Conservation (phyloP, 2,113 vertebrate species). For the Strix uralensis region DNA sequence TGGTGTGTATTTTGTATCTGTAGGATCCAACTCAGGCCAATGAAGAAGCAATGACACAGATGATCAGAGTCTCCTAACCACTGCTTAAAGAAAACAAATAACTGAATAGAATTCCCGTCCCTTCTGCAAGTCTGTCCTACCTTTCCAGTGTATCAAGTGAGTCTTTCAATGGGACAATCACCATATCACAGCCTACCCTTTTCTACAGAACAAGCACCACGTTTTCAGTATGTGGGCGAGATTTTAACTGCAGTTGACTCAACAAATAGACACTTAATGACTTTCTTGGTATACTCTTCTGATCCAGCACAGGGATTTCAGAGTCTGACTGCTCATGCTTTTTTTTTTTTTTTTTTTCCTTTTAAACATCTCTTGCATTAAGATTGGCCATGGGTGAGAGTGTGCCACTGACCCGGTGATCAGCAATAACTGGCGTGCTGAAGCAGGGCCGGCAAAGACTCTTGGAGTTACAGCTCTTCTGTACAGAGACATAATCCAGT, state of each 20-base stretch:
- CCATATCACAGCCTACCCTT: constrained; percentile 57
- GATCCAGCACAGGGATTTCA: background rate
- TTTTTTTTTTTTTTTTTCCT: background rate
- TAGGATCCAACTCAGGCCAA: constrained; percentile 84
- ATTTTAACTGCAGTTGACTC: constrained; percentile 57
- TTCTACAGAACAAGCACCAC: constrained; percentile 62
- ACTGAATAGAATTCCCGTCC: constrained; percentile 35
- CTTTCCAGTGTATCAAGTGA: constrained; percentile 42
- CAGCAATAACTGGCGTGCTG: constrained; percentile 46
- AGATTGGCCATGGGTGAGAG: constrained; percentile 19
- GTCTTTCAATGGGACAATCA: constrained; percentile 56
- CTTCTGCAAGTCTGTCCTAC: constrained; percentile 44
- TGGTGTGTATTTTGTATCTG: constrained; percentile 18
- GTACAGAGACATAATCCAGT: background rate
- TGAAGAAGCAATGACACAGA: constrained; percentile 92
- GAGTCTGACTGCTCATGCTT: constrained; percentile 7
- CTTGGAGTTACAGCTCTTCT: background rate
- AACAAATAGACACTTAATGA: constrained; percentile 13
- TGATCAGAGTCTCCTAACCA: constrained; percentile 92
- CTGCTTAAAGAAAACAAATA: background rate
- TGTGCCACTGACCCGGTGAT: background rate
- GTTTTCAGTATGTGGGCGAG: constrained; percentile 32
- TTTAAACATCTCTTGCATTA: constrained; percentile 28
- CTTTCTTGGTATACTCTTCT: background rate
- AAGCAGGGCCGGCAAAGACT: constrained; percentile 18